Evolutionary conservation across 2,797 vertebrate species (phyloP).

Genomic region (Tragopan temminckii): DNA sequence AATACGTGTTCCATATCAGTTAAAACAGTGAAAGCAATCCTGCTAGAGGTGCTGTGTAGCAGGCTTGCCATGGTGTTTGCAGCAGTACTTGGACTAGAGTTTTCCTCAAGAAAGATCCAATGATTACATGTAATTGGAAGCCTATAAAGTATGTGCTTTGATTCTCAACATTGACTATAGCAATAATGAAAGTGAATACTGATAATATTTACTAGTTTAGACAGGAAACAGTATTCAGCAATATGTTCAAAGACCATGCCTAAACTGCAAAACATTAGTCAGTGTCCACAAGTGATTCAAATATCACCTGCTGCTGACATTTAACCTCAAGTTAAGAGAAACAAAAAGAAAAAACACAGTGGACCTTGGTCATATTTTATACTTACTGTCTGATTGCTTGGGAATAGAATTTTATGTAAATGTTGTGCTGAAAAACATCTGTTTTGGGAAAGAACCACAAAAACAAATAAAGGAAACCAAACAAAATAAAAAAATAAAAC

Average conservation of each 20-base stretch:
- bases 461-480: background rate
- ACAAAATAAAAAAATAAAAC: background rate
- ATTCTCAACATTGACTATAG: background rate
- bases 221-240: background rate
- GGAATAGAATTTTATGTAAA: background rate
- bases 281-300: background rate
- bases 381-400: background rate
- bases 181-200: background rate
- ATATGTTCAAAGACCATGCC: background rate
- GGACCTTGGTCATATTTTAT: background rate
- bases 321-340: background rate
- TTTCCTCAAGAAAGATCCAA: background rate
- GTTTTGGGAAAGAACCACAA: accelerated
- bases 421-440: background rate
- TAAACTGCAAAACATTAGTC: background rate
- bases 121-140: background rate
- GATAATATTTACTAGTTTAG: background rate
- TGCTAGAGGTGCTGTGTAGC: background rate
- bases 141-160: background rate
- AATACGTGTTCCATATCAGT: background rate
- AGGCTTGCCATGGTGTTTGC: background rate
- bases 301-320: background rate
- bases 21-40: background rate
- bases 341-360: background rate
- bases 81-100: background rate